phyloP scores from a whole-genome alignment of 2,888 invertebrate genomes.

The Malthinus seriepunctatus region DNA sequence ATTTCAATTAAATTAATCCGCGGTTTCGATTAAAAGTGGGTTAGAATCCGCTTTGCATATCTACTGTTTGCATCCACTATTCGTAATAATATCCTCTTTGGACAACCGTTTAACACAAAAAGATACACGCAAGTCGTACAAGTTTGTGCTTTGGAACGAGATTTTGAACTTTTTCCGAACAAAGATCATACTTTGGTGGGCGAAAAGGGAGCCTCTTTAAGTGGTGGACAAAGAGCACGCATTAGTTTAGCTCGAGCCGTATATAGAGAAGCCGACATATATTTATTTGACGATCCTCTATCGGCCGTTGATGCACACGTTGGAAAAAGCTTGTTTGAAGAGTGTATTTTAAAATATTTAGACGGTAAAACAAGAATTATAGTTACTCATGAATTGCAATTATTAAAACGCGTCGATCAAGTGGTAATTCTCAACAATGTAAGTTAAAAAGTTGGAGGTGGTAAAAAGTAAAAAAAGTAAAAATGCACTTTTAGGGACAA shows the following conservation, averaged over 20 bases:
- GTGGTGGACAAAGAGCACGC: conserved; percentile 81
- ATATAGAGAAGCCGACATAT: conserved; percentile 76
- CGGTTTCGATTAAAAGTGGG: no score
- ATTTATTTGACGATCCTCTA: conserved; percentile 78
- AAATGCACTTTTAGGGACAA: conserved; percentile 58
- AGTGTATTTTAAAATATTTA: conserved; percentile 64
- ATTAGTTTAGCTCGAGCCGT: conserved; percentile 77
- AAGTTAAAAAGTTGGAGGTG: conserved; percentile 9
- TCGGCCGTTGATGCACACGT: conserved; percentile 80
- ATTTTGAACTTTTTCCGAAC: conserved; percentile 70
- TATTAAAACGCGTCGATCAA: conserved; percentile 66
- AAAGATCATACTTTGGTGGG: conserved; percentile 78
- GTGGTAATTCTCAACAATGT: conserved; percentile 68
- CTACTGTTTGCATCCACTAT: conserved; percentile 70
- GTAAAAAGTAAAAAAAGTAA: background rate
- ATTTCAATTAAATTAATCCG: no score
- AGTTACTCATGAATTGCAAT: conserved; percentile 85
- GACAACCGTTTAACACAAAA: conserved; percentile 61
- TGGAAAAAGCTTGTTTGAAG: conserved; percentile 74
- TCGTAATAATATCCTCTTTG: conserved; percentile 80
- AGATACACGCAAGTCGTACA: conserved; percentile 58
- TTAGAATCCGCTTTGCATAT: no score
- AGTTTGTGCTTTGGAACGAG: conserved; percentile 67
- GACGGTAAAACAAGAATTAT: conserved; percentile 70
- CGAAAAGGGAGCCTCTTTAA: conserved; percentile 75